These are phyloP conservation scores for Andrena fulva DNA, from an alignment of 2,888 invertebrate species.

Conservation along the genomic window DNA sequence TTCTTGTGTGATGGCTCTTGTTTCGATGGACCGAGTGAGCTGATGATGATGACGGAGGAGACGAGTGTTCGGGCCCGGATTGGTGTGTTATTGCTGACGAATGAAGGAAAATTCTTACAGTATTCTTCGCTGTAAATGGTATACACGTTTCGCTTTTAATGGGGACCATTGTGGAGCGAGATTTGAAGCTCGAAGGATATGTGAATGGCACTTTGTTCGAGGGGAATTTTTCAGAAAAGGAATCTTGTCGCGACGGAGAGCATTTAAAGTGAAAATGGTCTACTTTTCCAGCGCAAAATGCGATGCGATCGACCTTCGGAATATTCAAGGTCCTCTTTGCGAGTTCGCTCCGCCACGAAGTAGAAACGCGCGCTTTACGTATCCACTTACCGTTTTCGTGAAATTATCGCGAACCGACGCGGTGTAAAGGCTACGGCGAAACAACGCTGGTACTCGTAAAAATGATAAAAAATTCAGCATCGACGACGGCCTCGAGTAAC, in stretches of 20 bases:
- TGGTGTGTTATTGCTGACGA: neutral
- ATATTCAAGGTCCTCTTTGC: conserved; percentile 14
- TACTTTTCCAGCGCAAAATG: neutral
- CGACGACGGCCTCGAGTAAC: conserved; percentile 1
- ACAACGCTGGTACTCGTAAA: conserved; percentile 13
- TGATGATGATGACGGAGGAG: neutral
- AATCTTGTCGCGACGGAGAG: too few relatives aligned
- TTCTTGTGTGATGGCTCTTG: conserved; percentile 9
- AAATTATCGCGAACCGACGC: neutral
- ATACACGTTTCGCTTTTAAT: too few relatives aligned
- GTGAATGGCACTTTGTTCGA: too few relatives aligned
- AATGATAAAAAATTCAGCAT: conserved; percentile 10
- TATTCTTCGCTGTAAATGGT: too few relatives aligned
- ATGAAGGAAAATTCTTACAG: neutral
- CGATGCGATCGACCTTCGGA: neutral
- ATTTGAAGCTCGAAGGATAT: too few relatives aligned
- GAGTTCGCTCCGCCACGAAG: conserved; percentile 4
- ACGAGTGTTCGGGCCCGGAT: neutral
- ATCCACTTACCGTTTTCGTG: neutral
- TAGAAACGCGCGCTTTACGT: conserved; percentile 6
- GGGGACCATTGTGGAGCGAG: too few relatives aligned
- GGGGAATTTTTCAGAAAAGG: too few relatives aligned
- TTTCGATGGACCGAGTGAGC: neutral
- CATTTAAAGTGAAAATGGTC: too few relatives aligned
- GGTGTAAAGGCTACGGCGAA: neutral